A percentile compares a stretch with the other conserved stretches of the same genome.
Evolutionary conservation across 2,113 vertebrate species (phyloP).

Genomic region (Acinonyx jubatus): DNA sequence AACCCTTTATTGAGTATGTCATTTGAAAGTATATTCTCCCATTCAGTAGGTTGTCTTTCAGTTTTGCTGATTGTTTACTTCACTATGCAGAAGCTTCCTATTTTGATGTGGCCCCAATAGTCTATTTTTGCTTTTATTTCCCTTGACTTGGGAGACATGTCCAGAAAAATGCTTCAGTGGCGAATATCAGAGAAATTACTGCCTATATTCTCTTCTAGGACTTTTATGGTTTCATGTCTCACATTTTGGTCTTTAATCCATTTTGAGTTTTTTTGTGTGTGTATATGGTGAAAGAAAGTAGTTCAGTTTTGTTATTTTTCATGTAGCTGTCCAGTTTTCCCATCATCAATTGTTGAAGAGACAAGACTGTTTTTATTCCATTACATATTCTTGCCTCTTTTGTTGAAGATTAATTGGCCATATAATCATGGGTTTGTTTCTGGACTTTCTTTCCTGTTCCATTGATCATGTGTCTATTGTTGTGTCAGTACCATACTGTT

Average conservation of each 20-base stretch:
- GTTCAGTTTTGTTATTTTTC: not conserved
- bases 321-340: not conserved
- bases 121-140: not conserved
- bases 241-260: not conserved
- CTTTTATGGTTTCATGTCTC: not conserved
- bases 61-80: not conserved
- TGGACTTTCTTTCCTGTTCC: not conserved
- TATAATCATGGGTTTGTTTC: not conserved
- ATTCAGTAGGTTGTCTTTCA: not conserved
- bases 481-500: not conserved
- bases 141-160: not conserved
- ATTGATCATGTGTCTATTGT: not conserved
- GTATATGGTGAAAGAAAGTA: not conserved
- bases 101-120: not conserved
- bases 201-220: not conserved
- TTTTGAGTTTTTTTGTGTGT: not conserved
- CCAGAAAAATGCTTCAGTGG: not conserved
- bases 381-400: not conserved
- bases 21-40: not conserved
- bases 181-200: not conserved
- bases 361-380: not conserved
- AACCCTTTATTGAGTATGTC: not conserved
- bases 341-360: not conserved
- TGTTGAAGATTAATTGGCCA: not conserved
- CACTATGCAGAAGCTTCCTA: not conserved